These are phyloP conservation scores for Dromaius novaehollandiae DNA, from an alignment of 2,113 vertebrate genomes.

Conservation along the genomic window DNA sequence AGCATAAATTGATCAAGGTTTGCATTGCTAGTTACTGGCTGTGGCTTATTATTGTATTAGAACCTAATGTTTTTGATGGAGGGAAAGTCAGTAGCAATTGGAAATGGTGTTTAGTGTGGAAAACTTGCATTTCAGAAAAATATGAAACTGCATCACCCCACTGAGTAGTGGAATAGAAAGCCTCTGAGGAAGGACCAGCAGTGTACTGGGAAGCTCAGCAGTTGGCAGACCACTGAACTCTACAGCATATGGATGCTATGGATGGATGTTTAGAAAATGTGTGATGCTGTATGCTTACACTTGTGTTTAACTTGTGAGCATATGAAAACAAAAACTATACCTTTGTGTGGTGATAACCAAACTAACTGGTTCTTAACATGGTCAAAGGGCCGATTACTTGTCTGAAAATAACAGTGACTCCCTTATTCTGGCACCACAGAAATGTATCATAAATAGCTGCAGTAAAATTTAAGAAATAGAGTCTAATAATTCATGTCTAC, in stretches of 20 bases:
- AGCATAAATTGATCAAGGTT: background rate
- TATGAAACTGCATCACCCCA: background rate
- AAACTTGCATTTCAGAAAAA: background rate
- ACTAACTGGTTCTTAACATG: background rate
- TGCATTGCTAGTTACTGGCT: background rate
- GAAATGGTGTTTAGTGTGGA: background rate
- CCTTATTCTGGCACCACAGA: background rate
- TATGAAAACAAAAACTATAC: background rate
- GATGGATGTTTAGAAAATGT: background rate
- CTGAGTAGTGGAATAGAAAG: background rate
- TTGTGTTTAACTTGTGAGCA: background rate
- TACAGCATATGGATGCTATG: background rate
- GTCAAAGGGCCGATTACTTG: background rate
- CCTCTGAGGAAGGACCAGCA: background rate
- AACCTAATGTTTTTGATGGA: background rate
- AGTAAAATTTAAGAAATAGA: constrained; percentile 5
- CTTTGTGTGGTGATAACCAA: background rate
- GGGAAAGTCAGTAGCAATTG: background rate
- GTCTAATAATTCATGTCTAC: background rate
- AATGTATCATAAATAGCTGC: background rate
- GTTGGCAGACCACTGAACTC: background rate
- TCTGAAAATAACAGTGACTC: background rate
- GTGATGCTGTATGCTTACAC: background rate
- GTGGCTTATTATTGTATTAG: background rate
- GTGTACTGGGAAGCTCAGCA: background rate